phyloP scores from a whole-genome alignment of 2,888 invertebrate genomes.

The Neoascia interrupta region DNA sequence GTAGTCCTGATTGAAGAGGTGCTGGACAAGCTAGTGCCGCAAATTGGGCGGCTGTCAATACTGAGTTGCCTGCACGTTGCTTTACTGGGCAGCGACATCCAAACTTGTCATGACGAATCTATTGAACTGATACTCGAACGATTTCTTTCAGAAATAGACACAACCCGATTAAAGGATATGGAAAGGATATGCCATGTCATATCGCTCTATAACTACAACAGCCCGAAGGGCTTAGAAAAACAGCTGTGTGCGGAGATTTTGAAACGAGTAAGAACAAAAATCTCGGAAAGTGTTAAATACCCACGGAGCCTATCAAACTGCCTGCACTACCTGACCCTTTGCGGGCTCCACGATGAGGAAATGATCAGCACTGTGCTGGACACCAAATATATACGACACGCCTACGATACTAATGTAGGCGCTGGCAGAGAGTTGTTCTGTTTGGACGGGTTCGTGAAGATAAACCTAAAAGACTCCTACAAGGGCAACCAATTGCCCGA shows the following conservation, averaged over 20 bases:
- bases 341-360: slow-evolving; percentile 82
- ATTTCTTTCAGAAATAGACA: slow-evolving; percentile 80
- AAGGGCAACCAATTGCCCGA: slow-evolving; percentile 81
- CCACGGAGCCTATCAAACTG: slow-evolving; percentile 83
- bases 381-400: slow-evolving; percentile 81
- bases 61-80: slow-evolving; percentile 85
- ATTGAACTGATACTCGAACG: slow-evolving; percentile 81
- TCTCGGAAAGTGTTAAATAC: slow-evolving; percentile 82
- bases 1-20: slow-evolving; percentile 80
- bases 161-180: slow-evolving; percentile 86
- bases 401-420: slow-evolving; percentile 81
- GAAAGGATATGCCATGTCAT: slow-evolving; percentile 85
- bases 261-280: slow-evolving; percentile 81
- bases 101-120: slow-evolving; percentile 79
- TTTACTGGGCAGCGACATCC: slow-evolving; percentile 82
- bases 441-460: slow-evolving; percentile 82
- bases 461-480: slow-evolving; percentile 78
- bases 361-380: slow-evolving; percentile 82
- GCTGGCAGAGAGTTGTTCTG: slow-evolving; percentile 83
- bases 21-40: slow-evolving; percentile 81
- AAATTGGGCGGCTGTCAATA: slow-evolving; percentile 83
- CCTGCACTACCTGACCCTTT: slow-evolving; percentile 83
- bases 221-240: slow-evolving; percentile 80
- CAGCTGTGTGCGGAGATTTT: slow-evolving; percentile 80
- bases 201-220: slow-evolving; percentile 83